phyloP scores from a whole-genome alignment of 2,888 invertebrate genomes.

The Conops quadrifasciatus region DNA sequence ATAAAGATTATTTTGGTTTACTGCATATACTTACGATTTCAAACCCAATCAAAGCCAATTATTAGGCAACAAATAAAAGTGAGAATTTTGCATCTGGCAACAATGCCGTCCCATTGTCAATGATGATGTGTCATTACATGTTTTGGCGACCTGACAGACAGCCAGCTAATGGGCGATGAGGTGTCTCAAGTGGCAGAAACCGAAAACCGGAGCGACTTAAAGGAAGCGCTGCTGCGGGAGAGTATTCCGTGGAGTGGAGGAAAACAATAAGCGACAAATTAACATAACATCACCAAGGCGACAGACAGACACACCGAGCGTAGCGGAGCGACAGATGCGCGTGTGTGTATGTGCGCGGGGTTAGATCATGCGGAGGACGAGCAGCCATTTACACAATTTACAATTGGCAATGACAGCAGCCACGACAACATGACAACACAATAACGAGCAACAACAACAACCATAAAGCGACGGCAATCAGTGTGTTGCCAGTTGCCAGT shows the following conservation, averaged over 20 bases:
- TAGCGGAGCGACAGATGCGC: background rate
- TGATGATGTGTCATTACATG: background rate
- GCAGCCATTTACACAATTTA: constrained; percentile 22
- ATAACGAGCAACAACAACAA: constrained; percentile 33
- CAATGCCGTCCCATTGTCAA: background rate
- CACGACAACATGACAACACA: constrained; percentile 21
- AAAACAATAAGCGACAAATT: constrained; percentile 34
- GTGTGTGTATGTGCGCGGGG: background rate
- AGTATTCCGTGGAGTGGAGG: background rate
- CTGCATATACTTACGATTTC: too few species aligned
- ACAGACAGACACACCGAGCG: background rate
- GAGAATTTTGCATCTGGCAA: background rate
- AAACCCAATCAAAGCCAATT: constrained; percentile 10
- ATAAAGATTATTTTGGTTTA: too few species aligned
- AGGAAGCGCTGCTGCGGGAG: too few species aligned
- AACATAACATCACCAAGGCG: constrained; percentile 28
- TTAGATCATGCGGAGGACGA: background rate
- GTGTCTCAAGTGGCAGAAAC: constrained; percentile 24
- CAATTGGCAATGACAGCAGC: constrained; percentile 37
- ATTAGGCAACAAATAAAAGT: constrained; percentile 4
- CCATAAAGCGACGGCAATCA: constrained; percentile 40
- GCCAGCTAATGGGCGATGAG: background rate
- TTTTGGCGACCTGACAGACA: background rate
- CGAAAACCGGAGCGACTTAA: background rate
- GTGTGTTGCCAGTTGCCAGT: constrained; percentile 17